Evolutionary conservation across 2,113 vertebrate genomes (phyloP).

Genomic region (Mirounga angustirostris): DNA sequence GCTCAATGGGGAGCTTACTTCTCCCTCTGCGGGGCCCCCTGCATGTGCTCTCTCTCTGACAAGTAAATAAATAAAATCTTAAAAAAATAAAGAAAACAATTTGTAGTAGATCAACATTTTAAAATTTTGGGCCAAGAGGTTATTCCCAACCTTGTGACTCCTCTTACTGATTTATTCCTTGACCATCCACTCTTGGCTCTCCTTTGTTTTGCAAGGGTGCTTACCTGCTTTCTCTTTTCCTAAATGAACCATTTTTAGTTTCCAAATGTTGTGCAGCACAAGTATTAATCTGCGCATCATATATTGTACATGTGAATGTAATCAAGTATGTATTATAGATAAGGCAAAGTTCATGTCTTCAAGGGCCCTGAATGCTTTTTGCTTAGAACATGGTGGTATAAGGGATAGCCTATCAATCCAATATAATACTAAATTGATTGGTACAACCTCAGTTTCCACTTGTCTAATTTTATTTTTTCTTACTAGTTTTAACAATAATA

Average conservation of each 20-base stretch:
- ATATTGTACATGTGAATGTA: not conserved
- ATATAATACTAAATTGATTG: not conserved
- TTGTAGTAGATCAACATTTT: not conserved
- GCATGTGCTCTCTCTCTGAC: not conserved
- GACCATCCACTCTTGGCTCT: not conserved
- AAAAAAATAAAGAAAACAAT: not conserved
- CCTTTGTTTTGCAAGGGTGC: not conserved
- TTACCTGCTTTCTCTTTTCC: not conserved
- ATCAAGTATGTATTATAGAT: not conserved
- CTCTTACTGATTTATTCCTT: not conserved
- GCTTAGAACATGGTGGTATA: not conserved
- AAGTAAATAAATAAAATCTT: not conserved
- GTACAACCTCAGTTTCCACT: not conserved
- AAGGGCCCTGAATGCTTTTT: not conserved
- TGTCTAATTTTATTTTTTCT: not conserved
- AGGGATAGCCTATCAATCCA: not conserved
- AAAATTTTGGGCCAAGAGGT: not conserved
- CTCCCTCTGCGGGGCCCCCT: not conserved
- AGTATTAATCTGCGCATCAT: not conserved
- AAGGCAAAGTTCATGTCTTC: not conserved
- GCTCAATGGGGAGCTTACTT: not conserved
- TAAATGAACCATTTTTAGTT: conserved; percentile 28
- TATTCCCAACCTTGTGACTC: not conserved
- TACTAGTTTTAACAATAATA: not conserved
- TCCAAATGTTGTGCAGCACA: not conserved